These are phyloP conservation scores for Forbesichthys papilliferus DNA, from an alignment of 2,113 vertebrate genomes.

Conservation along the genomic window DNA sequence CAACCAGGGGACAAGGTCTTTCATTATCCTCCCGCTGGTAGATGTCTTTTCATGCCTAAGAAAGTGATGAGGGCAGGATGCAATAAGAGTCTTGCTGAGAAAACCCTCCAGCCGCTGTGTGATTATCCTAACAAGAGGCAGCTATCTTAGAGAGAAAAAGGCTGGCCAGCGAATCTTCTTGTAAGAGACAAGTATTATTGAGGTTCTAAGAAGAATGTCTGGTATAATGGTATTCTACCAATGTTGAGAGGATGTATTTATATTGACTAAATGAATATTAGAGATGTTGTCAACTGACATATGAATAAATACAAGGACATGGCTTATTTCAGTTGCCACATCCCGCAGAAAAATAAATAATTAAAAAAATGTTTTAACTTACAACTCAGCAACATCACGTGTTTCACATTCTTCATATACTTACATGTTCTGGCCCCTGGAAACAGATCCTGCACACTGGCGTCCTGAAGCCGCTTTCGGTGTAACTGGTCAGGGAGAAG, in stretches of 20 bases:
- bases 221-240: background rate
- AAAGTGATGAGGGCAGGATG: conserved; percentile 34
- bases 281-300: background rate
- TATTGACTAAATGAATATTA: no score
- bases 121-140: conserved; percentile 23
- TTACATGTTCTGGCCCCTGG: conserved; percentile 96
- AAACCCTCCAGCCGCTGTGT: conserved; percentile 18
- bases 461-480: conserved; percentile 93
- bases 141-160: conserved; percentile 13
- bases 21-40: conserved; percentile 49
- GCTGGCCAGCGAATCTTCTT: background rate
- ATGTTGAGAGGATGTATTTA: background rate
- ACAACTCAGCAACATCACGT: background rate
- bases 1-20: conserved; percentile 45
- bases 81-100: conserved; percentile 34
- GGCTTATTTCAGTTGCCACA: background rate
- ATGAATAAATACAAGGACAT: background rate
- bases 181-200: background rate
- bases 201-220: background rate
- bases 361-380: background rate
- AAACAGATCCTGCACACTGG: conserved; percentile 98
- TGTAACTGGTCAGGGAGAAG: conserved; percentile 91
- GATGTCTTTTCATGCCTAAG: conserved; percentile 47
- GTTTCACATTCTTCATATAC: conserved; percentile 39
- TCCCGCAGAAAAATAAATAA: background rate